phyloP scores from a whole-genome alignment of 1,140 invertebrate genomes.

The Eurosta solidaginis region DNA sequence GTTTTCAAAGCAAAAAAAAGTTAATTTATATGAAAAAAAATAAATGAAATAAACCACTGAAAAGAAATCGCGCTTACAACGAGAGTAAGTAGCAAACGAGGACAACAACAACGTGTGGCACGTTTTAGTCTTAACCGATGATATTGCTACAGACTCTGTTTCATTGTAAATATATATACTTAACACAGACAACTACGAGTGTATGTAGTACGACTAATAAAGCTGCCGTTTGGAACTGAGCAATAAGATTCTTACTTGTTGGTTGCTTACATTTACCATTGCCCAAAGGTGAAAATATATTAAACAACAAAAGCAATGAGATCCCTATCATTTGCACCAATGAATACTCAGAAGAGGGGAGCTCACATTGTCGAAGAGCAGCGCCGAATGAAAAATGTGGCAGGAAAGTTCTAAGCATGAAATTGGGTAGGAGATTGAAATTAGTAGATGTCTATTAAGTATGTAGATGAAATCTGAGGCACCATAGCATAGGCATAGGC shows the following conservation, averaged over 20 bases:
- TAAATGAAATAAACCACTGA: background rate
- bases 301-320: slow-evolving; percentile 18
- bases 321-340: background rate
- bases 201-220: background rate
- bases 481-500: too few species aligned
- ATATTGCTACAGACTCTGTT: background rate
- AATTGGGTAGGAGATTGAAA: too few species aligned
- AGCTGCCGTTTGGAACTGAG: background rate
- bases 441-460: too few species aligned
- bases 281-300: slow-evolving; percentile 15
- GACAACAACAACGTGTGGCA: background rate
- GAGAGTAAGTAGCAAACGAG: too few species aligned
- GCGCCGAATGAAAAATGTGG: too few species aligned
- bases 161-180: too few species aligned
- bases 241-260: background rate
- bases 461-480: too few species aligned
- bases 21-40: background rate
- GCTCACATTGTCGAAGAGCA: background rate
- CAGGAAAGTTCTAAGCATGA: too few species aligned
- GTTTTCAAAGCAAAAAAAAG: background rate
- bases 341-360: background rate
- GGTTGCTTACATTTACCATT: background rate
- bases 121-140: slow-evolving; percentile 7
- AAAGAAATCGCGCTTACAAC: background rate
- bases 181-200: too few species aligned